These are phyloP conservation scores for Sebastes miniatus DNA, from an alignment of 2,797 vertebrate genomes.

Conservation along the genomic window DNA sequence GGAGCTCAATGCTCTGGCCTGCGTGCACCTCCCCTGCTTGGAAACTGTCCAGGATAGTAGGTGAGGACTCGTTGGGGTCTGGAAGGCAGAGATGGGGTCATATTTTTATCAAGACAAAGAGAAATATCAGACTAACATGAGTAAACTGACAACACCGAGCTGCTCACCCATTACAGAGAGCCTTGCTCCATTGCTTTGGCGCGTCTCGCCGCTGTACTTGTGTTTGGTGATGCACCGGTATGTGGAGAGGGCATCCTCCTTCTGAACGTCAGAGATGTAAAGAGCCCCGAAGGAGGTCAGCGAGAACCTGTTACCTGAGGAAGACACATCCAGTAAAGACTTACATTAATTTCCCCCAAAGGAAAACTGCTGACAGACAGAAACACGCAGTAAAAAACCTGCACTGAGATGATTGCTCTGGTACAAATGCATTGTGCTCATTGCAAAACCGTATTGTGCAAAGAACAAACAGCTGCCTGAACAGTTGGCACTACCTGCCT, in stretches of 20 bases:
- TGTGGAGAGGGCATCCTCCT: slow-evolving; percentile 97
- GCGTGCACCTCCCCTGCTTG: slow-evolving; percentile 90
- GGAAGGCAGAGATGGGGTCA: slow-evolving; percentile 1
- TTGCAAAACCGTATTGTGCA: slow-evolving; percentile 53
- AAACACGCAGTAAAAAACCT: background rate
- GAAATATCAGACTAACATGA: background rate
- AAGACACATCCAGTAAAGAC: slow-evolving; percentile 28
- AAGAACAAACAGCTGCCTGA: slow-evolving; percentile 66
- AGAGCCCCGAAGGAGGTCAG: slow-evolving; percentile 95
- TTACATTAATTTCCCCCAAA: slow-evolving; percentile 3
- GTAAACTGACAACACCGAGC: background rate
- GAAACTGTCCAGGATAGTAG: slow-evolving; percentile 95
- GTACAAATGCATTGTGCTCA: slow-evolving; percentile 51
- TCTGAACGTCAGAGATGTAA: slow-evolving; percentile 99
- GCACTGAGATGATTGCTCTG: slow-evolving; percentile 22
- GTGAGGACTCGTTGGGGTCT: slow-evolving; percentile 95
- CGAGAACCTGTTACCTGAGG: slow-evolving; percentile 94
- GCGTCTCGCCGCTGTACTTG: slow-evolving; percentile 97
- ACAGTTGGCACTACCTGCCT: slow-evolving; percentile 72
- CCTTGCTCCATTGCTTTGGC: slow-evolving; percentile 96
- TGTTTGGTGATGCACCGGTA: slow-evolving; percentile 99
- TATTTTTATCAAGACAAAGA: background rate
- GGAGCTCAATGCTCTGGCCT: slow-evolving; percentile 90
- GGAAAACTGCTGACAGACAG: slow-evolving; percentile 5
- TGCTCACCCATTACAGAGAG: slow-evolving; percentile 93